Percentiles rank a stretch among this genome's conserved stretches.
Conservation (phyloP, 2,888 invertebrate genomes). For the Steinernema hermaphroditum region DNA sequence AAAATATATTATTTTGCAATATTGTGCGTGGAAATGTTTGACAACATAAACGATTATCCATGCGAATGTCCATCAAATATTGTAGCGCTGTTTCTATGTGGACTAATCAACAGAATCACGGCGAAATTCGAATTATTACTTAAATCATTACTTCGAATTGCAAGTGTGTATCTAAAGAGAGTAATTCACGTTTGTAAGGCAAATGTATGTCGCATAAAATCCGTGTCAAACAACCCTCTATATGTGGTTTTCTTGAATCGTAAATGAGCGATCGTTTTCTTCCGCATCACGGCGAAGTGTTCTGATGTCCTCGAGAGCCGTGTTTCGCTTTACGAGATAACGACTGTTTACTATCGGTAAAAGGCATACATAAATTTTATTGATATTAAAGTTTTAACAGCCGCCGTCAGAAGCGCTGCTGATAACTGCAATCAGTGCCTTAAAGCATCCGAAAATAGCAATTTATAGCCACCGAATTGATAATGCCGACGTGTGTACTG, state of each 20-base stretch:
- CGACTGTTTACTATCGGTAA: slow-evolving; percentile 15
- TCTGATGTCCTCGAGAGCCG: not conserved
- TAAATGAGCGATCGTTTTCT: not conserved
- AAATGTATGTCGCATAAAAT: too few species aligned
- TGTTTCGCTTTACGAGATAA: not conserved
- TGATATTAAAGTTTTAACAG: slow-evolving; percentile 22
- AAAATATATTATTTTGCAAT: too few species aligned
- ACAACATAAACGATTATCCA: too few species aligned
- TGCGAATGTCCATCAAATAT: too few species aligned
- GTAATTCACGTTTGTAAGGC: too few species aligned
- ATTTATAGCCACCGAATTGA: not conserved
- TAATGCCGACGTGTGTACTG: not conserved
- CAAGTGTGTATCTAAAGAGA: too few species aligned
- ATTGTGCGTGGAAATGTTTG: too few species aligned
- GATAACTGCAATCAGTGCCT: not conserved
- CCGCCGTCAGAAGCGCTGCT: not conserved
- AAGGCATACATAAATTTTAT: slow-evolving; percentile 9
- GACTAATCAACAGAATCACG: too few species aligned
- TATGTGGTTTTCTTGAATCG: not conserved
- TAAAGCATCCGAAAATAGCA: slow-evolving; percentile 2
- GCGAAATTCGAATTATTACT: too few species aligned
- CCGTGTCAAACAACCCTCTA: too few species aligned
- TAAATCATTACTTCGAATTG: too few species aligned
- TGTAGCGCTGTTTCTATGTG: too few species aligned
- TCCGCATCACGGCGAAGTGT: not conserved